Percentiles rank a stretch among this genome's conserved stretches.
phyloP scores from a whole-genome alignment of 2,888 invertebrate genomes.

The Aspidiotus rigidus region DNA sequence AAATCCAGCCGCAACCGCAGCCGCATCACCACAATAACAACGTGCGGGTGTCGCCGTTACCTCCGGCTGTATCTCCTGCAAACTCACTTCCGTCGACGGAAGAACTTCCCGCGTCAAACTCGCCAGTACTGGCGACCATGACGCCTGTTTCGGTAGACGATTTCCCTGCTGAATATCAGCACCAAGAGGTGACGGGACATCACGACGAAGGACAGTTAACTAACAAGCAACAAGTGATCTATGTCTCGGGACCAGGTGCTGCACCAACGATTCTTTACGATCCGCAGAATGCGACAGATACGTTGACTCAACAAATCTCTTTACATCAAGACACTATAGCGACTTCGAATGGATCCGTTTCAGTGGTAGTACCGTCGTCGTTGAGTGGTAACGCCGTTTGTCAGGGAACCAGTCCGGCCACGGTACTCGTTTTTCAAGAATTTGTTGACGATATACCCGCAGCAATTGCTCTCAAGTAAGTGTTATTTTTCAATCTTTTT shows the following conservation, averaged over 20 bases:
- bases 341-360: constrained; percentile 46
- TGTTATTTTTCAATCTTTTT: background rate
- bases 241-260: constrained; percentile 37
- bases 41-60: constrained; percentile 28
- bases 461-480: constrained; percentile 18
- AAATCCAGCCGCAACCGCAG: constrained; percentile 4
- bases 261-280: constrained; percentile 36
- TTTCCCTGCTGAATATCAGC: constrained; percentile 38
- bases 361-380: constrained; percentile 47
- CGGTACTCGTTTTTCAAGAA: constrained; percentile 63
- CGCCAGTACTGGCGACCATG: constrained; percentile 72
- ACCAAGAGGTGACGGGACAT: constrained; percentile 34
- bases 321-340: constrained; percentile 35
- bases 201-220: constrained; percentile 14
- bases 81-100: constrained; percentile 23
- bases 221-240: constrained; percentile 38
- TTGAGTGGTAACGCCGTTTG: constrained; percentile 45
- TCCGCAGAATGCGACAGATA: constrained; percentile 34
- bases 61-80: constrained; percentile 29
- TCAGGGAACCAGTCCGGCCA: constrained; percentile 44
- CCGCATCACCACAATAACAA: constrained; percentile 18
- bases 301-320: constrained; percentile 34
- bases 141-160: constrained; percentile 65
- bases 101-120: constrained; percentile 39
- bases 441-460: constrained; percentile 57